Conservation (phyloP, 2,113 vertebrate genomes). For the Carollia perspicillata region DNA sequence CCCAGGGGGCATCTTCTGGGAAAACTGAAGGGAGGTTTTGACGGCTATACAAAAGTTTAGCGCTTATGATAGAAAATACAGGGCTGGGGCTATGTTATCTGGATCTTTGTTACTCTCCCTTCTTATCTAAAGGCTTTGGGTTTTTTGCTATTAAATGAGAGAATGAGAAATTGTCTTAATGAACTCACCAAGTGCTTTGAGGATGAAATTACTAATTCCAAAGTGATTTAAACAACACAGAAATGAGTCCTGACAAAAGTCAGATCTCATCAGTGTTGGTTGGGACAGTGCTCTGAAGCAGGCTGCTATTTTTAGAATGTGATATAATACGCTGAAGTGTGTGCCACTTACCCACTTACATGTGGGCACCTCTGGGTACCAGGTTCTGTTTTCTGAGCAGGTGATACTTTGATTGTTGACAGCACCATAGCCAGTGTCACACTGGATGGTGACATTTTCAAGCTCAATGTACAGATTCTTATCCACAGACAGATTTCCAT, state of each 20-base stretch:
- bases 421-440: background rate
- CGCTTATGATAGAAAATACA: background rate
- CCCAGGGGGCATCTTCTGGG: background rate
- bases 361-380: constrained; percentile 46
- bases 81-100: background rate
- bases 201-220: background rate
- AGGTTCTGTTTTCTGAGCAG: constrained; percentile 4
- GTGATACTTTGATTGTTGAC: fast-evolving
- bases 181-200: background rate
- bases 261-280: background rate
- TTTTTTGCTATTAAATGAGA: background rate
- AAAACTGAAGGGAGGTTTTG: background rate
- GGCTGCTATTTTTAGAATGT: background rate
- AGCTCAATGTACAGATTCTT: background rate
- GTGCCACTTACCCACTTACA: constrained; percentile 5
- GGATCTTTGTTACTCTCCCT: background rate
- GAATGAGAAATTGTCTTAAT: background rate
- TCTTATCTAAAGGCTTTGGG: background rate
- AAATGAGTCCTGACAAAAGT: background rate
- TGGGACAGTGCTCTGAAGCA: background rate
- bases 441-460: background rate
- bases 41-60: background rate
- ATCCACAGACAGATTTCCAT: background rate
- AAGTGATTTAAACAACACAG: background rate
- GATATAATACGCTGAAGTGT: background rate